phyloP scores from a whole-genome alignment of 37 sponge, comb jelly and placozoan genomes.

The Cladorhizidae sp. region DNA sequence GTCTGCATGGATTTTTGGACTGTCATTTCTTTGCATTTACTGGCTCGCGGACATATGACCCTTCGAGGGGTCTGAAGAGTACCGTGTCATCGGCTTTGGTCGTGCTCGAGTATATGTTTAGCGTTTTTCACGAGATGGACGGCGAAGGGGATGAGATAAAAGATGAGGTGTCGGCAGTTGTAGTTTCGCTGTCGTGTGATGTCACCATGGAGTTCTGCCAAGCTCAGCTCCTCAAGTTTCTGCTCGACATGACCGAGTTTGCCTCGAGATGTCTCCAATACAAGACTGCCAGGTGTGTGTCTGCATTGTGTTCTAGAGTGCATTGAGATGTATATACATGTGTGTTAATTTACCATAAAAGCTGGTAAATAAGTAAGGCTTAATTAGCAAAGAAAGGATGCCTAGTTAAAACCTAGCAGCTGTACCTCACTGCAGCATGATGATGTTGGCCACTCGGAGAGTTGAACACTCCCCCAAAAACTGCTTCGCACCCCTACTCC shows the following conservation, averaged over 20 bases:
- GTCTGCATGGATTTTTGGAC: constrained; percentile 37
- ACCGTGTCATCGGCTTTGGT: constrained; percentile 14
- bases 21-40: constrained; percentile 48
- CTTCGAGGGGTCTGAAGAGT: constrained; percentile 59
- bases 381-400: no score
- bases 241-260: constrained; percentile 14
- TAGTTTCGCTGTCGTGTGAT: constrained; percentile 29
- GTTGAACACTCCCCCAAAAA: no score
- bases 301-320: no score
- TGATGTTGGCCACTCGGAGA: no score
- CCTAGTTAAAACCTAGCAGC: no score
- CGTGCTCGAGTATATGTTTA: constrained; percentile 13
- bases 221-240: constrained; percentile 15
- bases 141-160: neutral
- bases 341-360: no score
- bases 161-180: neutral
- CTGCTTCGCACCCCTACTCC: no score
- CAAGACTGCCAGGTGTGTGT: constrained; percentile 16
- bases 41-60: constrained; percentile 53
- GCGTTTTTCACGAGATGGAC: neutral
- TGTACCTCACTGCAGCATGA: no score
- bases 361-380: no score
- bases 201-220: constrained; percentile 37
- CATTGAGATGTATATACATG: no score
- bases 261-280: neutral